phyloP scores from a whole-genome alignment of 2,888 invertebrate species.

The Keiferia lycopersicella region DNA sequence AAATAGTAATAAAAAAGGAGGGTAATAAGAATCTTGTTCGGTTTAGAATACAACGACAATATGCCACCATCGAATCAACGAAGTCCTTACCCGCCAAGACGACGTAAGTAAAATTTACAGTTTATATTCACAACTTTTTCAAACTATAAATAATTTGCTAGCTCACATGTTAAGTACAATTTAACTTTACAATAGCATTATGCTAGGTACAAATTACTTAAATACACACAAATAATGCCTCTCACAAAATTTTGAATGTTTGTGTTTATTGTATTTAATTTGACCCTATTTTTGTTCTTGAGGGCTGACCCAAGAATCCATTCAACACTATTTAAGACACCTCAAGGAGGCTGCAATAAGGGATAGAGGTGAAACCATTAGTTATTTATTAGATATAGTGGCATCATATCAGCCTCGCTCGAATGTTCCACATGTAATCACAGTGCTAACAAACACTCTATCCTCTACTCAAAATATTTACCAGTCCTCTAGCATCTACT shows the following conservation, averaged over 20 bases:
- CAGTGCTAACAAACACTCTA: conserved; percentile 21
- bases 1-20: neutral
- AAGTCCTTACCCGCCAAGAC: conserved; percentile 91
- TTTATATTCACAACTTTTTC: no score
- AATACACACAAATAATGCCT: conserved; percentile 39
- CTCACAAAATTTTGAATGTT: conserved; percentile 39
- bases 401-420: conserved; percentile 36
- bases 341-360: conserved; percentile 64
- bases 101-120: conserved; percentile 86
- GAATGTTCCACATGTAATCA: conserved; percentile 24
- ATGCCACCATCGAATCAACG: conserved; percentile 91
- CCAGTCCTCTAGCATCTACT: conserved; percentile 12
- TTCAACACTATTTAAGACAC: conserved; percentile 66
- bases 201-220: conserved; percentile 9
- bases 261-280: conserved; percentile 37
- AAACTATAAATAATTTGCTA: conserved; percentile 1
- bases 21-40: neutral
- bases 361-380: conserved; percentile 59
- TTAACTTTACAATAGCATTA: neutral
- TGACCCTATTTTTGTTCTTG: conserved; percentile 58
- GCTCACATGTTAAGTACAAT: neutral
- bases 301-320: conserved; percentile 67
- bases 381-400: conserved; percentile 48
- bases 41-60: conserved; percentile 91
- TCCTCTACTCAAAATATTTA: conserved; percentile 18